Base-by-base conservation (phyloP, 2,888 invertebrate genomes). In the Gari tellinella region DNA sequence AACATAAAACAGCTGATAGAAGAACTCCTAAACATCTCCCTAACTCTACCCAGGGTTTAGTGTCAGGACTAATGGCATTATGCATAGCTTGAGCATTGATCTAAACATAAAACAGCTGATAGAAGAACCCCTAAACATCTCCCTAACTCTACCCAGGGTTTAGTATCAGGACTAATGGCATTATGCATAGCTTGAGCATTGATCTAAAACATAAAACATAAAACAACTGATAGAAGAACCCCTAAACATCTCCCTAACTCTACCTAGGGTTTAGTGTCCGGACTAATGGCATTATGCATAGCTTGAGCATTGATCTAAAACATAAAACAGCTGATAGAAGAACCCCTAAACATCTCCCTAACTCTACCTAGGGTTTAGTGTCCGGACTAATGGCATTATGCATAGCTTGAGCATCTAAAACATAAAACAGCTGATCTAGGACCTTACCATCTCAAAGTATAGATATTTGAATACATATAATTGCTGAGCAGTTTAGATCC, bases 41-140 rank as follows among this genome's bases (percentile, higher is more conserved):
- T n/a, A 94, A 89, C 15, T 92, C 91, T 41, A 94, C 92, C 94
- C 94, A 94, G 1, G 94, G 92, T 48, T 90, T 91, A 65, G 93
- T 94, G 19, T 78, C 86, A 4, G 84, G 82, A 65, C 87, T 89
- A 82, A 93, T 90, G 0, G 94, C 93, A 14, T 93, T 93, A 5
- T 92, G 90, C 49, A 94, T 87, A 2, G 94, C 93, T 15, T 93
- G 93, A 0, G 94, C 94, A 90, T 95, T 95, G 0, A 95, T 94
- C 82, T 92, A 77, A 17, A 43, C 5, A 43, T 19, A 43, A 19
- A 43, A n/a, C 5, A 8, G 14, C 4, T 17, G 43, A 91, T 1
- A 92, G 92, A 40, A 94, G 77, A 56, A 90, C 89, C 2, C 94
- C 94, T 14, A 94, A 89, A 55, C 91, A 92, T 72, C 92, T 91